Evolutionary conservation across 92 coral and sea anemone genomes (phyloP).

Genomic region (Porites evermanni): DNA sequence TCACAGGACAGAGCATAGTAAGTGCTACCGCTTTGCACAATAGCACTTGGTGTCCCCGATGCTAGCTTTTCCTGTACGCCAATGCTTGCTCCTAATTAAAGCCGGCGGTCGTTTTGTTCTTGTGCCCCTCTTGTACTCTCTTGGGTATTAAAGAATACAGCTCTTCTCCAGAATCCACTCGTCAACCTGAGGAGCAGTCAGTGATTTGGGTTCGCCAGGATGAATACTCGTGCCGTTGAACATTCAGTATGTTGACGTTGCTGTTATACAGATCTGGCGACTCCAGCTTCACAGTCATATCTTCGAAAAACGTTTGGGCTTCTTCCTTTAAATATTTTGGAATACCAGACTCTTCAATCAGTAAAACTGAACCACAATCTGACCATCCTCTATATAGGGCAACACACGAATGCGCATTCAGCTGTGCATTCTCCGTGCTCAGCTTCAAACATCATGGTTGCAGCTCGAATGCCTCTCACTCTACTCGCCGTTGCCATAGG

Average conservation of each 20-base stretch:
- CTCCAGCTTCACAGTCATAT: not conserved
- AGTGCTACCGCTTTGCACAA: constrained; percentile 14
- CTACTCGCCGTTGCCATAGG: no score
- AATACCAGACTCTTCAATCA: constrained; percentile 19
- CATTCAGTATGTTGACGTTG: not conserved
- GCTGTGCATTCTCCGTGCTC: no score
- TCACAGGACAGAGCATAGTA: constrained; percentile 38
- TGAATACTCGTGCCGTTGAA: not conserved
- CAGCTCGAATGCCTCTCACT: no score
- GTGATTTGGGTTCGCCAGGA: not conserved
- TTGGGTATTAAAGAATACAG: not conserved
- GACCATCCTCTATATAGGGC: no score
- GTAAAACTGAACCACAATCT: constrained; percentile 6
- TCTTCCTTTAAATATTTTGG: not conserved
- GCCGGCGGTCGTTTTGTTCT: no score
- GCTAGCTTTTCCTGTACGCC: constrained; percentile 10
- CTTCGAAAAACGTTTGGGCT: constrained; percentile 14
- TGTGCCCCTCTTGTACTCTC: no score
- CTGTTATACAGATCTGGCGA: constrained; percentile 9
- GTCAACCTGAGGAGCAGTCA: not conserved
- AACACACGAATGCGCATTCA: no score
- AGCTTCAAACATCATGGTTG: no score
- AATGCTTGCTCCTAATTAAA: constrained; percentile 26
- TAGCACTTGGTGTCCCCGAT: constrained; percentile 41
- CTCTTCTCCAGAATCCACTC: constrained; percentile 26